phyloP scores from a whole-genome alignment of 2,113 vertebrate species.

The Spilogale gracilis region DNA sequence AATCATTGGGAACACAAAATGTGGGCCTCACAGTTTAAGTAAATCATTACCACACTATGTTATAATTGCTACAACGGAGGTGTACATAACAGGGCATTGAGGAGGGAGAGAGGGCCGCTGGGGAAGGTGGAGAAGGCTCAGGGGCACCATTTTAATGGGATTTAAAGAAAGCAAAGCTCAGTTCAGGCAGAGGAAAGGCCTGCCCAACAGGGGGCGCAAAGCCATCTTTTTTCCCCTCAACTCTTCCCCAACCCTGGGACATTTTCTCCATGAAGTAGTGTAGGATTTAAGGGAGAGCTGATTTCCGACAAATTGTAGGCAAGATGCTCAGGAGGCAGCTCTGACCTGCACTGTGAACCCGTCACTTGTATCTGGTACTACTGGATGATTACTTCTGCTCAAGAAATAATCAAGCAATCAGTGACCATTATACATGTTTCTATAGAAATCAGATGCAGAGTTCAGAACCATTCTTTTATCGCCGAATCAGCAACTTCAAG shows the following conservation, averaged over 20 bases:
- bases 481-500: background rate
- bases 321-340: background rate
- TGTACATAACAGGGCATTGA: too few species aligned
- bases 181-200: background rate
- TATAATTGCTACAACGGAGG: background rate
- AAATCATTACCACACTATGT: background rate
- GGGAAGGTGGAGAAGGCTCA: background rate
- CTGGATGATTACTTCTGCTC: background rate
- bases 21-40: background rate
- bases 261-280: background rate
- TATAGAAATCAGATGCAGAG: background rate
- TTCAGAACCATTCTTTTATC: slow-evolving; percentile 5
- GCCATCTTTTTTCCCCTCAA: background rate
- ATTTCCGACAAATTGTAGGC: background rate
- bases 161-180: background rate
- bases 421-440: background rate
- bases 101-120: background rate
- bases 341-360: background rate
- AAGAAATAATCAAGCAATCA: background rate
- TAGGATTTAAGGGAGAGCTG: background rate
- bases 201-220: background rate
- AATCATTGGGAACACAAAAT: background rate
- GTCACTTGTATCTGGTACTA: background rate
- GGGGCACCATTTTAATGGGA: background rate
- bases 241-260: background rate